Percentiles rank a stretch among this genome's conserved stretches.
Evolutionary conservation across 2,113 vertebrate species (phyloP).

Genomic region (Ovis canadensis): DNA sequence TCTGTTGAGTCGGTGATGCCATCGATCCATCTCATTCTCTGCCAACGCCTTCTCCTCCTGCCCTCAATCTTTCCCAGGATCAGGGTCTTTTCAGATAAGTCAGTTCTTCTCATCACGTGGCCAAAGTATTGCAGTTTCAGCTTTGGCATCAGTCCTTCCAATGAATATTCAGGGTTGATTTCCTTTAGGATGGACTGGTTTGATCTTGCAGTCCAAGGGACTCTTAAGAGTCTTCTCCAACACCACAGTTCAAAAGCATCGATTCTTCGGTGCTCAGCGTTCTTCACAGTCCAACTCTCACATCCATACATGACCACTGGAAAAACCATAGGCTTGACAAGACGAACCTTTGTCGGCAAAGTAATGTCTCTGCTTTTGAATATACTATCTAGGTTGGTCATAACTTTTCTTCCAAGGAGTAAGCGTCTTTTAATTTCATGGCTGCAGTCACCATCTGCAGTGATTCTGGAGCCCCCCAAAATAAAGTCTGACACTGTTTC

Average conservation of each 20-base stretch:
- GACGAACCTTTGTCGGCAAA: not conserved
- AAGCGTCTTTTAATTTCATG: not conserved
- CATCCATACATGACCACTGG: not conserved
- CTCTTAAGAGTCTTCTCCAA: not conserved
- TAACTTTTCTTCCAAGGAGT: not conserved
- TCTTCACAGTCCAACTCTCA: not conserved
- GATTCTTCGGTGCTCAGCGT: not conserved
- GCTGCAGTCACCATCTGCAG: not conserved
- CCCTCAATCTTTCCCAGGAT: not conserved
- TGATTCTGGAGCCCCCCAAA: fast-evolving
- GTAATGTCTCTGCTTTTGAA: not conserved
- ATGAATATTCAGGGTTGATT: not conserved
- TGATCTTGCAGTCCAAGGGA: not conserved
- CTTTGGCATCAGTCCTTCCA: not conserved
- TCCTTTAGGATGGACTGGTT: not conserved
- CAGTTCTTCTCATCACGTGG: not conserved
- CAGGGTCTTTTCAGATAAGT: not conserved
- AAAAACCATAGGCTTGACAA: not conserved
- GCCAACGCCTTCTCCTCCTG: not conserved
- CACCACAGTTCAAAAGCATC: not conserved
- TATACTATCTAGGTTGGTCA: not conserved
- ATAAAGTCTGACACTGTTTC: not conserved
- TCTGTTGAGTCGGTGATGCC: not conserved
- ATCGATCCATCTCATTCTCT: not conserved
- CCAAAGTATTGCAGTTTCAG: not conserved